Base-by-base conservation (phyloP, 2,888 invertebrate species). In the Spodoptera picta region DNA sequence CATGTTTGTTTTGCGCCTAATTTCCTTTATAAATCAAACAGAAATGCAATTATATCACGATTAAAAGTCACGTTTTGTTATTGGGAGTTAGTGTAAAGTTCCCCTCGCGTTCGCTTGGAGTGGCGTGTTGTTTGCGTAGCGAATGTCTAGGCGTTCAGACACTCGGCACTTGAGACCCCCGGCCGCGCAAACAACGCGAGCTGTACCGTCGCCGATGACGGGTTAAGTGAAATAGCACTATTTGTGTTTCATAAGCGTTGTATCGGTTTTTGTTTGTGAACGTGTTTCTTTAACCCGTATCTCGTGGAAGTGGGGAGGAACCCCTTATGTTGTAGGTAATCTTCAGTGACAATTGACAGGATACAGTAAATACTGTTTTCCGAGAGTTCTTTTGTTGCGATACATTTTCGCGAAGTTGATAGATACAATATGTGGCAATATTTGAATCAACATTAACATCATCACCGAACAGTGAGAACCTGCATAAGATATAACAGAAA, bases 171-270 rank as follows among this genome's bases (percentile, higher is more conserved):
- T 63, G 56, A 75, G 79, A 67, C 70, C 78, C 71, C 65, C 57
- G 60, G 63, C 70, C 59, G 57, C 65, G 60, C 57, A 67, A 73
- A 73, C 70, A 64, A 46, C 60, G 63, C 61, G 60, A 53, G 45
- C 51, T 31, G 57, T 64, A 60, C 54, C 50, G 43, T 7, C 46
- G 31, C 47, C 44, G 48, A 58, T 70, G 65, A 69, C 59, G 80
- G 78, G 72, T 80, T 80, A 75, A 72, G 60, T 70, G 73, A 80
- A 69, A 77, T 58, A 65, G 49, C 62, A 79, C 76, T 79, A 75
- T 79, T 76, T 70, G 63, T 61, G 60, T 70, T 65, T 61, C 59
- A 66, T 66, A 63, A 65, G 43, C 50, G 47, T 47, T 62, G 59
- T 65, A 55, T 70, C 61, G 44, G 49, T 43, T 48, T 65, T 73